Evolutionary conservation across 2,888 invertebrate genomes (phyloP).

Genomic region (Bellardia pandia): DNA sequence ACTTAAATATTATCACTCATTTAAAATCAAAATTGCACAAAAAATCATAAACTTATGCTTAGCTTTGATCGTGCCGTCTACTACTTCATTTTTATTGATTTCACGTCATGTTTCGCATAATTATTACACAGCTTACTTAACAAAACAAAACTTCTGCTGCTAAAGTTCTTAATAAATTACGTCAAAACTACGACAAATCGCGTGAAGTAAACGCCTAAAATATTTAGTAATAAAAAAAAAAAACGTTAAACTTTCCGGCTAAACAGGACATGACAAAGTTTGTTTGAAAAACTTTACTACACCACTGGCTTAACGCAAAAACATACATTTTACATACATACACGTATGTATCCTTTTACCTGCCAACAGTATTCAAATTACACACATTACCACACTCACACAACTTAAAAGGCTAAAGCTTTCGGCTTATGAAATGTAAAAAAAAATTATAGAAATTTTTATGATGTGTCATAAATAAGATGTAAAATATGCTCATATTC

Average conservation of each 20-base stretch:
- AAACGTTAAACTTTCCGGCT: not conserved
- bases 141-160: not conserved
- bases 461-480: constrained; percentile 69
- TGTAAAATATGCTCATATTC: constrained; percentile 63
- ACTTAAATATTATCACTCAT: not conserved
- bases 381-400: not conserved
- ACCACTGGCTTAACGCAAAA: constrained; percentile 21
- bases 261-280: constrained; percentile 33
- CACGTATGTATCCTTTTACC: constrained; percentile 33
- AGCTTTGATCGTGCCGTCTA: not conserved
- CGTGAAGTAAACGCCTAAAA: constrained; percentile 25
- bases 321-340: not conserved
- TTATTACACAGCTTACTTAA: not conserved
- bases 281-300: constrained; percentile 38
- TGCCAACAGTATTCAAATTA: not conserved
- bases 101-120: constrained; percentile 12
- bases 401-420: constrained; percentile 11
- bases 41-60: not conserved
- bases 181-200: not conserved
- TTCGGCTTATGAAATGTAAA: constrained; percentile 18
- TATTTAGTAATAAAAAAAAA: not conserved
- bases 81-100: not conserved
- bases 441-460: constrained; percentile 58
- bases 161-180: constrained; percentile 32
- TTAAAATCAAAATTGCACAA: not conserved